A percentile compares a stretch with the other conserved stretches of the same genome.
Evolutionary conservation across 2,113 vertebrate species (phyloP).

Genomic region (Chrysochloris asiatica): DNA sequence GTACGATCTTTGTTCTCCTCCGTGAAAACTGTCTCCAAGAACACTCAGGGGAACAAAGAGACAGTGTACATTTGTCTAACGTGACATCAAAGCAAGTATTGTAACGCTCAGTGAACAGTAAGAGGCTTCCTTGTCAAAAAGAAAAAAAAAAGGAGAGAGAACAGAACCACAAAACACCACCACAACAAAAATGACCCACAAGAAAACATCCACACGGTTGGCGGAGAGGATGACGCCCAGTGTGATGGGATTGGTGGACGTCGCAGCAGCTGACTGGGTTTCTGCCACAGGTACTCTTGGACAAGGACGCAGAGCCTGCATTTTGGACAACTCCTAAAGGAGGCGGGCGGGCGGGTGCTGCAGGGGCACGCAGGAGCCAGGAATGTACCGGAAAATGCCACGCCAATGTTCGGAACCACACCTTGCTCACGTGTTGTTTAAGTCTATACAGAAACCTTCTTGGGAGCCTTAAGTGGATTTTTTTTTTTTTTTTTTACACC

Average conservation of each 20-base stretch:
- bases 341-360: constrained; percentile 64
- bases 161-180: constrained; percentile 72
- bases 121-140: constrained; percentile 85
- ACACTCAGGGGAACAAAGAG: constrained; percentile 89
- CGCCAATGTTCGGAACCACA: constrained; percentile 78
- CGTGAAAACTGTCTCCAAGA: constrained; percentile 84
- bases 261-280: constrained; percentile 70
- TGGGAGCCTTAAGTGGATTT: constrained; percentile 89
- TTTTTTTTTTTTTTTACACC: constrained; percentile 86
- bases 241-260: constrained; percentile 66
- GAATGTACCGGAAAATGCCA: constrained; percentile 81
- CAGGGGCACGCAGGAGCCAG: constrained; percentile 79
- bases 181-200: constrained; percentile 71
- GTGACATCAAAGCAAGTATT: constrained; percentile 89
- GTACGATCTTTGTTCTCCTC: constrained; percentile 87
- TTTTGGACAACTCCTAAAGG: constrained; percentile 81
- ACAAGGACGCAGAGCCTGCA: constrained; percentile 80
- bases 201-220: constrained; percentile 53
- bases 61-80: constrained; percentile 88
- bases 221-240: constrained; percentile 74
- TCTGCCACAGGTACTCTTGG: constrained; percentile 85
- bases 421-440: constrained; percentile 77
- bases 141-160: constrained; percentile 59
- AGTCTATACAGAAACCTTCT: constrained; percentile 85
- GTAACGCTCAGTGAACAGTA: constrained; percentile 86